Evolutionary conservation across 2,797 vertebrate genomes (phyloP), one percentile per base, ranked within the genome.

Genomic region (Poeciliopsis gracilis): DNA sequence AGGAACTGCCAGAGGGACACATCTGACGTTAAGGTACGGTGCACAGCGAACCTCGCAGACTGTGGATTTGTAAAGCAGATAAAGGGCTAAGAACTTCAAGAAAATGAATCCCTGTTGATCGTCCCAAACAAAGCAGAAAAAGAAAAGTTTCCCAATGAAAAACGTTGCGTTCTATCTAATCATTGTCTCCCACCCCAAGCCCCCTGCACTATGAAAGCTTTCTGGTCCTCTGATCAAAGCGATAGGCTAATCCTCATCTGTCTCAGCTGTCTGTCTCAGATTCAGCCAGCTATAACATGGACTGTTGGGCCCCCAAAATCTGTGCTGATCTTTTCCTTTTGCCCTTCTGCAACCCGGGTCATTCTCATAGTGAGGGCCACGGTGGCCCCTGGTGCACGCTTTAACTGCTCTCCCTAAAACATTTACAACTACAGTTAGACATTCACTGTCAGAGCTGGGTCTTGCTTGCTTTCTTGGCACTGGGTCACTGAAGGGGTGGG

Each of bases 1-100:
- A 97, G 97, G 86, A 99, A 99, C 87, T 97, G 97, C 93, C 98
- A 99, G 89, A 97, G 98, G 84, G 98, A 99, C 94, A 99, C 98
- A 0, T 99, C 97, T 51, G 98, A 99, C 78, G 97, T 99, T 71
- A 99, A 99, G 98, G 98, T 99, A 95, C 81, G 46, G 49, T 46
- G 72, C 72, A 82, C 86, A 72, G 49, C 41, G 36, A 77, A 74
- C 0, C 77, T 78, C 59, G n/a, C 61, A 72, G 28, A 57, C 74
- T 16, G 47, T 47, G 84, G 77, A 72, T n/a, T 46, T 6, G 57
- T 25, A 23, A 63, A 72, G n/a, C 69, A 86, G 71, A 89, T 86
- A 83, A 82, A 84, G 75, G 36, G 6, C 76, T 16, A 49, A 74
- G 51, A 63, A 28, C 43, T 69, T 61, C 70, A 75, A 77, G 20